These are phyloP conservation scores for Keiferia lycopersicella DNA, from an alignment of 2,888 invertebrate genomes.

Conservation along the genomic window DNA sequence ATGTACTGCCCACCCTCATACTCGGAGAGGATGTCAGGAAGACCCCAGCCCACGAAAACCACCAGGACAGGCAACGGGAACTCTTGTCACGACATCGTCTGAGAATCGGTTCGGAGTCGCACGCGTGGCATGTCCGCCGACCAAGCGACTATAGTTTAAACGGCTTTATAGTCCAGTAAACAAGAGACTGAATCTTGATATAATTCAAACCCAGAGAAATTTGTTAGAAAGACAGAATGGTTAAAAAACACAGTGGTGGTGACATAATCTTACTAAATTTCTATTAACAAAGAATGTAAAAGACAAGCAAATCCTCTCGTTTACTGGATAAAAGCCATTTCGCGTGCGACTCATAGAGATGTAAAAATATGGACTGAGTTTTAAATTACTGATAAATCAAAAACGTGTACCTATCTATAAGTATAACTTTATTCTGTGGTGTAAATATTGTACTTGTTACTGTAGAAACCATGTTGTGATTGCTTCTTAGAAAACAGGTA, in stretches of 20 bases:
- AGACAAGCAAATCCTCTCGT: background rate
- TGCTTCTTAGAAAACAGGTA: conserved; percentile 21
- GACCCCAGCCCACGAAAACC: conserved; percentile 83
- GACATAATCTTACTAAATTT: background rate
- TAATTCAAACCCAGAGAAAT: too few relatives aligned
- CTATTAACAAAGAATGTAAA: background rate
- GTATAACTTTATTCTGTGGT: conserved; percentile 13
- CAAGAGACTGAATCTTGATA: background rate
- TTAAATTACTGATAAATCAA: background rate
- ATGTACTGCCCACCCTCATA: conserved; percentile 82
- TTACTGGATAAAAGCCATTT: background rate
- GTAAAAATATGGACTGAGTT: background rate
- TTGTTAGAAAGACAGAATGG: too few relatives aligned
- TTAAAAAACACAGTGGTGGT: background rate
- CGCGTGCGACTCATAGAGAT: conserved; percentile 13
- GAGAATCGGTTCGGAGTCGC: conserved; percentile 69
- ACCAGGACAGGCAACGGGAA: conserved; percentile 87
- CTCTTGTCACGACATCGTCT: conserved; percentile 81
- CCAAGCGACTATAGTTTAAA: conserved; percentile 64
- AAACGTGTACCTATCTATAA: background rate
- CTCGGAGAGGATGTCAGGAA: conserved; percentile 66
- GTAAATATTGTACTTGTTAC: conserved; percentile 23
- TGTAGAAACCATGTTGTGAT: conserved; percentile 23
- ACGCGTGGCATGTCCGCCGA: conserved; percentile 50
- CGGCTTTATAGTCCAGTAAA: conserved; percentile 18